phyloP scores from a whole-genome alignment of 2,113 vertebrate genomes.

The Mystacornis crossleyi region DNA sequence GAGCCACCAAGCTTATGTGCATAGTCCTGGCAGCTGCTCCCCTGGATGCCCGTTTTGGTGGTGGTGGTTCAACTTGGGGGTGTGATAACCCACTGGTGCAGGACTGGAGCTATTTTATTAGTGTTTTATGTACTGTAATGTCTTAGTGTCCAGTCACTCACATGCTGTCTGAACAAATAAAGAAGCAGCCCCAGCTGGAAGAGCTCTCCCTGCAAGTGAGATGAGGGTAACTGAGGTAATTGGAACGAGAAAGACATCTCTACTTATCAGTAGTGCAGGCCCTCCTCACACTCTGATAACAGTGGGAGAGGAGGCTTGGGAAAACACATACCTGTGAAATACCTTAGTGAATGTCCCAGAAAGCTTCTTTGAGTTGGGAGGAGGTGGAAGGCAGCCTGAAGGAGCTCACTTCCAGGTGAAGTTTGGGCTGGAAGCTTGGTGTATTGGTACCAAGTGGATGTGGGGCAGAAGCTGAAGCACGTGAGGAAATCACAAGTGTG shows the following conservation, averaged over 20 bases:
- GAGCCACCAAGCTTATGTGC: background rate
- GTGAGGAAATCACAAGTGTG: background rate
- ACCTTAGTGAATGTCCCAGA: background rate
- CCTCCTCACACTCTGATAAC: background rate
- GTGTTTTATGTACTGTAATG: background rate
- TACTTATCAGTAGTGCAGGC: background rate
- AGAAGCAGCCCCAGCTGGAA: background rate
- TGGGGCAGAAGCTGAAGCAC: background rate
- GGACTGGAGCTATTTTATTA: background rate
- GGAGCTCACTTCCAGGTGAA: background rate
- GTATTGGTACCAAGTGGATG: background rate
- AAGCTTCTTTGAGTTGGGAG: background rate
- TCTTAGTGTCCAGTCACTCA: background rate
- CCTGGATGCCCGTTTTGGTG: accelerated
- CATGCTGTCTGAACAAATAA: background rate
- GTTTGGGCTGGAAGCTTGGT: background rate
- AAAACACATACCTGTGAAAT: background rate
- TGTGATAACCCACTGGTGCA: background rate
- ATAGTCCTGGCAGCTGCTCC: background rate
- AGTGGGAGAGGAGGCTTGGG: background rate
- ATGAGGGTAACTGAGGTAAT: background rate
- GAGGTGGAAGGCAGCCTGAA: background rate
- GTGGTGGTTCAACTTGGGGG: background rate
- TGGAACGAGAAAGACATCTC: background rate
- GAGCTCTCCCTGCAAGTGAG: background rate